These are phyloP conservation scores for Hippocampus mohnikei DNA, from an alignment of 2,113 vertebrate species.

Conservation along the genomic window DNA sequence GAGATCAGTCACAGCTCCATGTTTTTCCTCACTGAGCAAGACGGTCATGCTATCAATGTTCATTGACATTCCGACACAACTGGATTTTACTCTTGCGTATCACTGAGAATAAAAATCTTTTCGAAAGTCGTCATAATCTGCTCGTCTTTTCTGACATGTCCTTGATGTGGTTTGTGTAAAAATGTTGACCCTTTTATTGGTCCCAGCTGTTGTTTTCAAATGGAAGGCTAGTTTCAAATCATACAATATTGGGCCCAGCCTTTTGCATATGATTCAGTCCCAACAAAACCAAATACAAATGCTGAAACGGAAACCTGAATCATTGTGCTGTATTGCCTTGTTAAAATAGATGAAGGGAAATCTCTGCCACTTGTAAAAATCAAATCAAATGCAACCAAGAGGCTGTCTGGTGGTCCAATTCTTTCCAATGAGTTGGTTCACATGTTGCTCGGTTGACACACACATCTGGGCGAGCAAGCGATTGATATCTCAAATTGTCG, in stretches of 20 bases:
- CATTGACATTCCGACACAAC: constrained; percentile 10
- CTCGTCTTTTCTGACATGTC: neutral
- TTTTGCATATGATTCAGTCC: neutral
- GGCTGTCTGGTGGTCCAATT: neutral
- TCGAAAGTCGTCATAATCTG: neutral
- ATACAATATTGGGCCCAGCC: neutral
- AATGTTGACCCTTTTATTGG: neutral
- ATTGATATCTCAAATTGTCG: too few species aligned
- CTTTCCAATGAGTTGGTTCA: neutral
- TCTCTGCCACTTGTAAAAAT: neutral
- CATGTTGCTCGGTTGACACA: neutral
- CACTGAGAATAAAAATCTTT: constrained; percentile 38
- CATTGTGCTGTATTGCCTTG: neutral
- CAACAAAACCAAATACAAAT: too few species aligned
- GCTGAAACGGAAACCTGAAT: neutral
- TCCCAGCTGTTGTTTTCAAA: neutral
- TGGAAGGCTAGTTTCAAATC: neutral
- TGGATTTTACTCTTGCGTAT: constrained; percentile 13
- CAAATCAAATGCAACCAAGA: neutral
- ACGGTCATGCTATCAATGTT: constrained; percentile 12
- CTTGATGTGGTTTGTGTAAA: neutral
- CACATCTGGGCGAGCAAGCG: neutral
- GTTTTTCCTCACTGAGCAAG: neutral
- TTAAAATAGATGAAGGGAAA: neutral
- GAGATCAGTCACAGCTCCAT: neutral